These are phyloP conservation scores for Potamilus streckersoni DNA, from an alignment of 1,140 invertebrate genomes.

Conservation along the genomic window DNA sequence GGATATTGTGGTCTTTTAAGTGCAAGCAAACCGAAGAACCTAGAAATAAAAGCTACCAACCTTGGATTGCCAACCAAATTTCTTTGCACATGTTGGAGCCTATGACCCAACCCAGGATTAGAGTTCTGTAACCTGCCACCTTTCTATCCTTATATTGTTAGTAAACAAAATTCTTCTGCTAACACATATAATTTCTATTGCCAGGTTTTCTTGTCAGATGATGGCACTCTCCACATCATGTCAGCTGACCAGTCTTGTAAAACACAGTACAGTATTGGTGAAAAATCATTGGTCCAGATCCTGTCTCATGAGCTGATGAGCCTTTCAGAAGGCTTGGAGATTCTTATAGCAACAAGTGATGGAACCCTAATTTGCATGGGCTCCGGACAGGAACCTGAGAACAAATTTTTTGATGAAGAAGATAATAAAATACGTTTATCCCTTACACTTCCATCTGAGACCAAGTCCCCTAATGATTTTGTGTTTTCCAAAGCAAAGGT, in stretches of 20 bases:
- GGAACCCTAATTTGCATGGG: slow-evolving; percentile 60
- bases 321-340: slow-evolving; percentile 49
- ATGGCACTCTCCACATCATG: slow-evolving; percentile 57
- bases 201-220: slow-evolving; percentile 56
- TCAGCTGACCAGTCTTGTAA: slow-evolving; percentile 52
- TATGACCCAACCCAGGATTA: too few relatives aligned
- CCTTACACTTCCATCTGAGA: slow-evolving; percentile 35
- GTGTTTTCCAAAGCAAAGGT: slow-evolving; percentile 48
- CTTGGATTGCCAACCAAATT: too few relatives aligned
- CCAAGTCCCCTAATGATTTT: slow-evolving; percentile 53
- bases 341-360: slow-evolving; percentile 60
- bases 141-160: not conserved
- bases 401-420: slow-evolving; percentile 34
- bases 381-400: slow-evolving; percentile 31
- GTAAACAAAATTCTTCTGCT: not conserved
- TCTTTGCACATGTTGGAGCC: too few relatives aligned
- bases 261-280: slow-evolving; percentile 49
- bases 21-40: too few relatives aligned
- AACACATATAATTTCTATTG: slow-evolving; percentile 4
- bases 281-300: slow-evolving; percentile 60
- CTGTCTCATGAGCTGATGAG: slow-evolving; percentile 53
- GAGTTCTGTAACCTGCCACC: too few relatives aligned
- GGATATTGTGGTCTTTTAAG: too few relatives aligned
- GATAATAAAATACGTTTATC: slow-evolving; percentile 15
- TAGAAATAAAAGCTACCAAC: too few relatives aligned